A percentile compares a stretch with the other conserved stretches of the same genome.
Conservation (phyloP, 2,888 invertebrate species). For the Chelonus formosanus region DNA sequence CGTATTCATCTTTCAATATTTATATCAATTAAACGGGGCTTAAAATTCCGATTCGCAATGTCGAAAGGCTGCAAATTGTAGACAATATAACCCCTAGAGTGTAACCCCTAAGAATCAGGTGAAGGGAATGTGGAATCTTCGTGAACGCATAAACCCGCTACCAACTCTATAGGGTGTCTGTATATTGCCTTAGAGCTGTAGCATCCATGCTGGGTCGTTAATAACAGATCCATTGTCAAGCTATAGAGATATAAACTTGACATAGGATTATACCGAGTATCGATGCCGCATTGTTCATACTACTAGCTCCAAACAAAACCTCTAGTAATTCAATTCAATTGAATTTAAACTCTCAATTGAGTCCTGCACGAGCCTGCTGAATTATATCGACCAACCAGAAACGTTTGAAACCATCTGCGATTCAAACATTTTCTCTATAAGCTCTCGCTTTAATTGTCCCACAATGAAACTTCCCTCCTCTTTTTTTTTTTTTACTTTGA, state of each 20-base stretch:
- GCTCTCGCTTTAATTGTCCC: slow-evolving; percentile 6
- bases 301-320: slow-evolving; percentile 26
- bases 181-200: slow-evolving; percentile 5
- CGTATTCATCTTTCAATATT: slow-evolving; percentile 23
- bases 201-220: slow-evolving; percentile 25
- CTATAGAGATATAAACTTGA: slow-evolving; percentile 26
- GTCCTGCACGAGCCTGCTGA: slow-evolving; percentile 2
- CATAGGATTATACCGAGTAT: slow-evolving; percentile 30
- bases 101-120: slow-evolving; percentile 28
- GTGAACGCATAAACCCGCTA: too few relatives aligned
- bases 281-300: slow-evolving; percentile 25
- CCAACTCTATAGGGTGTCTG: background rate
- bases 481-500: background rate
- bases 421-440: background rate
- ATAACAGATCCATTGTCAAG: slow-evolving; percentile 33
- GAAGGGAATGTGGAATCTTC: slow-evolving; percentile 14
- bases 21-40: slow-evolving; percentile 50
- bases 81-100: slow-evolving; percentile 33
- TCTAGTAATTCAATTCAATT: slow-evolving; percentile 21
- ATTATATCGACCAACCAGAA: slow-evolving; percentile 12
- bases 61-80: slow-evolving; percentile 30
- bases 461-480: background rate
- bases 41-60: slow-evolving; percentile 42
- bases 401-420: slow-evolving; percentile 7
- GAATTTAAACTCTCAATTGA: slow-evolving; percentile 12